Base-by-base conservation (phyloP, 1,140 invertebrate genomes). In the Drosophila arizonae region DNA sequence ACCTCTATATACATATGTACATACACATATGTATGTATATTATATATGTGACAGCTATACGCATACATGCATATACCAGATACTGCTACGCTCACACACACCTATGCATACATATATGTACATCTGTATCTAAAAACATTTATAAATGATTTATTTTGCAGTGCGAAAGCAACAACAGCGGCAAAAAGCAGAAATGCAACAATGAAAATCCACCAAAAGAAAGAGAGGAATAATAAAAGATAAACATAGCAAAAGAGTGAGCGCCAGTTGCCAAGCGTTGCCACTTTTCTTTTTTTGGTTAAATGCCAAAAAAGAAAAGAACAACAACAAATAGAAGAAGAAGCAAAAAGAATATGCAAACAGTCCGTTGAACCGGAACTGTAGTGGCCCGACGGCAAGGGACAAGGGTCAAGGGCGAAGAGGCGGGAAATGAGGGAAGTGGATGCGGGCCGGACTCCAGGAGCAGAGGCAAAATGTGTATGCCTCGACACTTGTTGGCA, bases 141-240 rank as follows among this genome's bases (percentile, higher is more conserved):
- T 76, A 72, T 80, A 77, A 76, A 72, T 76, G 64, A 64, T 82
- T 78, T 76, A 65, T 72, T 82, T 78, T 78, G 45, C 72, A 79
- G 54, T 68, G 57, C 78, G 60, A 77, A 69, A 67, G 75, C 65
- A 57, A 76, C 67, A 55, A 24, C 48, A 69, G 79, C 79, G 50
- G 62, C 43, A 33, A 6, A 33, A 33, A 33, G 33, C 33, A 51
- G 74, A 77, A 78, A 46, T 68, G 64, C 65, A 73, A 62, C 56
- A 73, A 55, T 62, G 45, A 45, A 73, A 73, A 73, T 54, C 61
- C 46, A 62, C 76, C 76, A 76, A 63, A 63, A 51, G 41, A 63
- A 55, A 62, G 51, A 58, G 39, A 75, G 61, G 36, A 70, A 63
- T 55, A 30, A 62, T 4, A 36, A 52, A 68, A 33, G 36, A 60